Base-by-base conservation (phyloP, 2,888 invertebrate species). In the Dendrolimus pini region DNA sequence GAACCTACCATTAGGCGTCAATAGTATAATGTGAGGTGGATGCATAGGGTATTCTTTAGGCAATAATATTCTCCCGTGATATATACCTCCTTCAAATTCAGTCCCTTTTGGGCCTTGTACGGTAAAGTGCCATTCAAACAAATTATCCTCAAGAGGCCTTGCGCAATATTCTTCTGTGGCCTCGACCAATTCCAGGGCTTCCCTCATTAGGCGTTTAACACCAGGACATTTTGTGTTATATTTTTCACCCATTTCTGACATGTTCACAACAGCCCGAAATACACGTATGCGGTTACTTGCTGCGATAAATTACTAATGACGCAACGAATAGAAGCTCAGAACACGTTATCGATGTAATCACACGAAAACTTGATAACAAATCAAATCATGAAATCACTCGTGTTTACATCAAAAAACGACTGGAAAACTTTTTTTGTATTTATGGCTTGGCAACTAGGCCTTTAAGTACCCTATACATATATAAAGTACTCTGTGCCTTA, bases 41-140 rank as follows among this genome's bases (percentile, higher is more conserved):
- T 98, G 98, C 98, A 99, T 98, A 0, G 98, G 98, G 85, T 98
- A 98, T 70, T 98, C 97, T 58, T 97, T 94, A 0, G 98, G 98
- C 65, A 98, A 89, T 60, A 97, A 87, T 78, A 98, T 98, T 69
- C 98, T 92, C 7, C 97, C 98, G 81, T 99, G 98, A 80, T 98
- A 98, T 63, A 96, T 92, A 52, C 98, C 98, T 61, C 94, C 95
- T 70, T 96, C 96, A 83, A 97, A 98, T 68, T 97, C 97, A 0
- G 97, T 95, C 41, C 95, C 95, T 57, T 94, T 93, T 2, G 98
- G 97, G 7, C 98, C 98, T 72, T 96, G 93, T 6, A 98, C 95
- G 0, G 98, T 98, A 79, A 99, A 98, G 83, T 99, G 98, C 98
- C 98, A 99, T 81, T 98, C 98, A 82, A 99, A 98, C 57, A 98